Percentiles rank a stretch among this genome's conserved stretches.
Evolutionary conservation across 2,797 vertebrate species (phyloP).

Genomic region (Caiman crocodilus): DNA sequence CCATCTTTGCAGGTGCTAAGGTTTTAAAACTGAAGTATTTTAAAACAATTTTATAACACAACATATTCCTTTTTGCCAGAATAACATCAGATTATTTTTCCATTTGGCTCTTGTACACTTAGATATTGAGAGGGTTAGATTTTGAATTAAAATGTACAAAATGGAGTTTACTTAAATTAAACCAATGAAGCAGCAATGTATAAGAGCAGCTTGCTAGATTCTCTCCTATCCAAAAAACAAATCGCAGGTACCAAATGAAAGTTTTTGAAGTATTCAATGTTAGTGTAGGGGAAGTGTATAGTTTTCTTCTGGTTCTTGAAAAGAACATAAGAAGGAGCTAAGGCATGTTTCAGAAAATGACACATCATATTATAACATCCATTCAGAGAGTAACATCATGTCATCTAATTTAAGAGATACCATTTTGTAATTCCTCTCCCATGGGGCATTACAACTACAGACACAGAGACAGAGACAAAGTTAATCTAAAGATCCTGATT

Average conservation of each 20-base stretch:
- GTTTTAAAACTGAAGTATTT: neutral
- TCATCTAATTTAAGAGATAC: neutral
- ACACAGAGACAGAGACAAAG: too few species aligned
- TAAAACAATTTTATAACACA: neutral
- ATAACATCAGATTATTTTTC: too few species aligned
- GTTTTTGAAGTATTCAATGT: neutral
- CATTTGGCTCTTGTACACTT: too few species aligned
- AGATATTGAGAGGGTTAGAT: too few species aligned
- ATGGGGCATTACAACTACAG: neutral
- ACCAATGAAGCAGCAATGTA: neutral
- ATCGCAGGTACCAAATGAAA: neutral
- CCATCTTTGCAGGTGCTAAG: neutral
- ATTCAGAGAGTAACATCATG: neutral
- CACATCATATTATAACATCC: neutral
- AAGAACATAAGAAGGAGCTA: neutral
- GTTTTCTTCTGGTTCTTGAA: neutral
- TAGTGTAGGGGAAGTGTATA: neutral
- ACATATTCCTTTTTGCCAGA: too few species aligned
- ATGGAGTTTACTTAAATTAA: neutral
- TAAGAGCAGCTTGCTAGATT: neutral
- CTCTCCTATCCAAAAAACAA: neutral
- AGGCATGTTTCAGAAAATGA: neutral
- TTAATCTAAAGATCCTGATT: too few species aligned
- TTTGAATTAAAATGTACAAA: neutral
- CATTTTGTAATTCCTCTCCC: neutral